phyloP scores from a whole-genome alignment of 53 echinoderm and acorn worm species.

The Antedon mediterranea region DNA sequence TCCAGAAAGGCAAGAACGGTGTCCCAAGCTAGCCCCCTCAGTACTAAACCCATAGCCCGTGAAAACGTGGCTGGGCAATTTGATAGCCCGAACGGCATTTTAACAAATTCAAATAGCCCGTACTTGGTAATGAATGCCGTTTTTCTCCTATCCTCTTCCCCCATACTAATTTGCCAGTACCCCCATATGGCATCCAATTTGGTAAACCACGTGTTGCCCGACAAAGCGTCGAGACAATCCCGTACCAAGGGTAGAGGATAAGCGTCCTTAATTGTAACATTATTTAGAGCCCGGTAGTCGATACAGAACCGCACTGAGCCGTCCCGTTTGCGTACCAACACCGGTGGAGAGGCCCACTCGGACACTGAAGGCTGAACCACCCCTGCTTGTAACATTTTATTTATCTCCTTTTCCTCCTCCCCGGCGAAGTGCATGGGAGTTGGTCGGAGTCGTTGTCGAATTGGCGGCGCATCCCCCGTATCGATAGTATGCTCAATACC shows the following conservation, averaged over 20 bases:
- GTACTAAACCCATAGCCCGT: not conserved
- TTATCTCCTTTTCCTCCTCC: constrained; percentile 22
- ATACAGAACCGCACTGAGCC: constrained; percentile 39
- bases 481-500: constrained; percentile 12
- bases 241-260: constrained; percentile 48
- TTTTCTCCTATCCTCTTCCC: constrained; percentile 18
- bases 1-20: not conserved
- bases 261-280: constrained; percentile 30
- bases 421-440: constrained; percentile 17
- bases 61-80: not conserved
- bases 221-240: not conserved
- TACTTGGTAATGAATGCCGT: constrained; percentile 37
- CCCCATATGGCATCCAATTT: not conserved
- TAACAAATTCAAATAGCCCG: constrained; percentile 22
- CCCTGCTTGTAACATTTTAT: constrained; percentile 20
- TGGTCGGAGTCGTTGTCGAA: constrained; percentile 7
- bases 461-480: constrained; percentile 16
- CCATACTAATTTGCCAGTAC: not conserved
- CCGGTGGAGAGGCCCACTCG: no score
- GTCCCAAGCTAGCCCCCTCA: not conserved
- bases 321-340: constrained; percentile 8
- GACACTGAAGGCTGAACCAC: constrained; percentile 33
- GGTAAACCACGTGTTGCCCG: not conserved
- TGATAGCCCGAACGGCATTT: not conserved
- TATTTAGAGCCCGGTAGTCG: constrained; percentile 36